Base-by-base conservation (phyloP, 2,797 vertebrate species). In the Hemitrygon akajei region DNA sequence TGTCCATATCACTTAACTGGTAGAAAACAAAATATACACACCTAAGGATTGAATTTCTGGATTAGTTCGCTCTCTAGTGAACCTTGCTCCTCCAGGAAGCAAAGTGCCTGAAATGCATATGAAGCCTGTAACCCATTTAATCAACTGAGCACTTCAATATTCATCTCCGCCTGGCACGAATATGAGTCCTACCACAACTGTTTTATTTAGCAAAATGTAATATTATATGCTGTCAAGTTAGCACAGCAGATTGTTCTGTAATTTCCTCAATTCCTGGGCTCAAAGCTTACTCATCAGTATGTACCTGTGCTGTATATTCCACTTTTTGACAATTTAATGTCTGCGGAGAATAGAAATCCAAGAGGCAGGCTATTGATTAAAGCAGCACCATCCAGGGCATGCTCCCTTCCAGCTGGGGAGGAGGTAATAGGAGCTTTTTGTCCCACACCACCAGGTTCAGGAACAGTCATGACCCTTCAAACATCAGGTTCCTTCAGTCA, bases 1-100 rank as follows among this genome's bases (percentile, higher is more conserved):
- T 89, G 86, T 89, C 86, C n/a, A 9, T 66, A 34, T 89, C 86
- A 89, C 22, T 89, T 89, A 69, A 22, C 86, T 89, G 86, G n/a
- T 20, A 69, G 56, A 60, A 86, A 30, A n/a, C 12, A 22, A 69
- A 89, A 89, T 34, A 7, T 20, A 0, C 7, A 69, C 60, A 69
- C 86, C 37, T 89, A 89, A 86, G 63, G 60, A 34, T 69, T 89
- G 18, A n/a, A 37, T 69, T 69, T 89, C 86, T 34, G 86, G n/a
- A 66, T 89, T 89, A 56, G 86, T 89, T 34, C 66, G 63, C 20
- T 34, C 7, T 37, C n/a, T 63, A 89, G 60, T 89, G 86, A 89
- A 69, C 63, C 86, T 89, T 69, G 63, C 4, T 89, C 86, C 25
- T 89, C 18, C 60, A 25, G 18, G 63, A 37, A 18, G 63, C 18